These are phyloP conservation scores for Orius insidiosus DNA, from an alignment of 1,140 invertebrate species.

Conservation along the genomic window DNA sequence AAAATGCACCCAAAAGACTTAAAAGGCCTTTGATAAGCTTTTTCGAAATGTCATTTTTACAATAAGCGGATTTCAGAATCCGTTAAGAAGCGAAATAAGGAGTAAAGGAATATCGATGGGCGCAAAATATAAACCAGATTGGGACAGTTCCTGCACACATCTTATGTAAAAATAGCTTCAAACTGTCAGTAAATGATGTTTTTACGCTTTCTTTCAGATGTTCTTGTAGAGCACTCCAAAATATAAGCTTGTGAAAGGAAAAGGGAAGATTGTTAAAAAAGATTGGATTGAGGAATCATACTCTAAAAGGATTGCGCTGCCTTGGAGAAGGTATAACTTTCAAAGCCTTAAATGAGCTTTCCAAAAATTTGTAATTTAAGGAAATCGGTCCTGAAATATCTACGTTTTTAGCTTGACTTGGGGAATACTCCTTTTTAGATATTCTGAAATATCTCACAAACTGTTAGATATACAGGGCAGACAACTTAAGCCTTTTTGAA, in stretches of 20 bases:
- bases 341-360: too few species aligned
- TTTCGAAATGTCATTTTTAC: conserved; percentile 53
- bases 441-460: too few species aligned
- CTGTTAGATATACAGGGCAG: too few species aligned
- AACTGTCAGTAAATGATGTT: too few species aligned
- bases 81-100: conserved; percentile 46
- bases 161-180: conserved; percentile 55
- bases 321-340: conserved; percentile 44
- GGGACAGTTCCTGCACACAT: conserved; percentile 58
- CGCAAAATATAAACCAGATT: conserved; percentile 58
- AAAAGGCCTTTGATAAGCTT: conserved; percentile 36
- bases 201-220: conserved; percentile 37
- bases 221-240: conserved; percentile 80
- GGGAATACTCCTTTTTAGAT: too few species aligned
- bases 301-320: conserved; percentile 39
- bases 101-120: conserved; percentile 57
- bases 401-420: too few species aligned
- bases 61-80: conserved; percentile 76
- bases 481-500: too few species aligned
- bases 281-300: conserved; percentile 60
- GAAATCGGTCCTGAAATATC: too few species aligned
- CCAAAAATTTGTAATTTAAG: too few species aligned
- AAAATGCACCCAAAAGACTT: not conserved
- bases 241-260: conserved; percentile 49
- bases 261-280: conserved; percentile 49